Conservation (phyloP, 92 coral and sea anemone genomes). For the Phenganax subtilis region DNA sequence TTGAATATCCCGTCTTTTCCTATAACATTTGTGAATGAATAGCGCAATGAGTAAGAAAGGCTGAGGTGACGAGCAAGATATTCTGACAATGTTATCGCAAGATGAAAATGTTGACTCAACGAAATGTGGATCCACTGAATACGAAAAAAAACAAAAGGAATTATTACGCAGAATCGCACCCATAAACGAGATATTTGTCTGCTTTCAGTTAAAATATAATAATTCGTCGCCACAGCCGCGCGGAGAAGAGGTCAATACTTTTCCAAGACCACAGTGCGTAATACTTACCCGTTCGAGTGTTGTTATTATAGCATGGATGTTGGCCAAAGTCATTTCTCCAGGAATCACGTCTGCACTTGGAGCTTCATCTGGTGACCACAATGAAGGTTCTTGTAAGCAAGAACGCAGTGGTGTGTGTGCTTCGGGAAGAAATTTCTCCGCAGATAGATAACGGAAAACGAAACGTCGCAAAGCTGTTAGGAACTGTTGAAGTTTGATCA, state of each 20-base stretch:
- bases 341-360: conserved; percentile 11
- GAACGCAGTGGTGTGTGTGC: conserved; percentile 15
- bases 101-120: no score
- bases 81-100: no score
- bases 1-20: conserved; percentile 1
- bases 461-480: conserved; percentile 39
- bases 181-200: no score
- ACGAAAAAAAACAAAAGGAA: no score
- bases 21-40: background rate
- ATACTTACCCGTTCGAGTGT: conserved; percentile 5
- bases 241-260: background rate
- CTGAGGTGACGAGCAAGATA: no score
- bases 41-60: background rate
- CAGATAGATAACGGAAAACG: conserved; percentile 34
- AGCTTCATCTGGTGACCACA: conserved; percentile 35
- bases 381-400: conserved; percentile 20
- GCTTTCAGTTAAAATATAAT: no score
- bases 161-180: no score
- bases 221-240: no score
- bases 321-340: conserved; percentile 1
- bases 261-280: background rate
- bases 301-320: conserved; percentile 14
- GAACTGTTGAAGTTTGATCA: conserved; percentile 11
- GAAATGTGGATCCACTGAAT: no score
- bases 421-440: conserved; percentile 17